Percentiles rank a stretch among this genome's conserved stretches.
phyloP scores from a whole-genome alignment of 1,140 invertebrate genomes.

The Calosoma granatense region DNA sequence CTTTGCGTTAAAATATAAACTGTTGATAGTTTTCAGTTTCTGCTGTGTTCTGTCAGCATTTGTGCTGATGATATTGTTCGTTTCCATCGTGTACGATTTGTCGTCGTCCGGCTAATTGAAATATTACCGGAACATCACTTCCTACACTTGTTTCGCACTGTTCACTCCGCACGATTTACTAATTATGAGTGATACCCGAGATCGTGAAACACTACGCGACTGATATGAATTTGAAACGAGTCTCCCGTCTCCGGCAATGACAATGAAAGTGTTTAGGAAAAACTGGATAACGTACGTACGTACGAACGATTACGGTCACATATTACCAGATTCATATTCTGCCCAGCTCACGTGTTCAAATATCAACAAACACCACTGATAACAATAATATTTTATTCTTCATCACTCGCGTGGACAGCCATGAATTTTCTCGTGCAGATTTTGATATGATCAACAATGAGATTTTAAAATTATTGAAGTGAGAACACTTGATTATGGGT shows the following conservation, averaged over 20 bases:
- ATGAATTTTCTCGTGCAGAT: background rate
- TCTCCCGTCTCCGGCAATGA: no score
- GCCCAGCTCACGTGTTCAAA: background rate
- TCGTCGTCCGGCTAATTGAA: background rate
- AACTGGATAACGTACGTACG: background rate
- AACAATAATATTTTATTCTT: background rate
- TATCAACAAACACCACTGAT: slow-evolving; percentile 6
- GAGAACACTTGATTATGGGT: background rate
- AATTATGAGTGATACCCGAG: background rate
- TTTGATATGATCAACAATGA: background rate
- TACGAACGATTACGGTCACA: background rate
- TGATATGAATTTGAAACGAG: no score
- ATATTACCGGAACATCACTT: slow-evolving; percentile 8
- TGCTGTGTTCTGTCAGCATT: background rate
- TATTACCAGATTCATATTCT: background rate
- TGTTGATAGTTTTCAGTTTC: slow-evolving; percentile 5
- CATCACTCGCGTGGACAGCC: background rate
- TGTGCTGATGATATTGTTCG: background rate
- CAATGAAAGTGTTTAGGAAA: background rate
- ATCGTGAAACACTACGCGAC: background rate
- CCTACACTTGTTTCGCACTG: slow-evolving; percentile 3
- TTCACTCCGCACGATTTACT: background rate
- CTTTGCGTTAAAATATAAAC: slow-evolving; percentile 5
- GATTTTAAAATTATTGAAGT: background rate
- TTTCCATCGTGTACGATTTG: background rate